Evolutionary conservation across 2,888 invertebrate genomes (phyloP), one percentile per base, ranked within the genome.

Genomic region (Pardosa pseudoannulata): DNA sequence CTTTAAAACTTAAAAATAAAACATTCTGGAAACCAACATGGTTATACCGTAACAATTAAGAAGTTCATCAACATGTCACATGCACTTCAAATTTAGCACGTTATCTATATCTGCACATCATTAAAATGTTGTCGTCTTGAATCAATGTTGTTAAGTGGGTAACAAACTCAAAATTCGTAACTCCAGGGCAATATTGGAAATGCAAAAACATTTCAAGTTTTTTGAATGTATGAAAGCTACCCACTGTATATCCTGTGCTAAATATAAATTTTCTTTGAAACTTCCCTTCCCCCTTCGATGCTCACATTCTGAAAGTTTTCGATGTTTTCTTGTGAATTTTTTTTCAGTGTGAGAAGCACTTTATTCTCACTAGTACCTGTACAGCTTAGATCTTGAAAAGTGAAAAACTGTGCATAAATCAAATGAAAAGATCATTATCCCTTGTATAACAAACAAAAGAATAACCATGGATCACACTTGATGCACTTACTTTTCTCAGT

Each of bases 401-500:
- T 13, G 76, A 36, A 36, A 36, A 16, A n/a, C 23, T 19, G 56
- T 56, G 56, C 56, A 56, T 56, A 56, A 56, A 56, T 56, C 56
- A 56, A 56, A 56, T 46, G 46, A 46, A 46, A 65, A 19, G 13
- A n/a, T 67, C 67, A 19, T 19, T 67, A 41, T 72, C 36, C 64
- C 39, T 70, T 79, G 79, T 65, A 39, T 23, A 74, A 74, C 29
- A 74, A 56, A 32, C 28, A 36, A 27, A 32, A 19, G 32, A 29
- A 9, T 28, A 65, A 67, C 65, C 31, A 32, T 32, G 50, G 19
- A 41, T 62, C 68, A 70, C 81, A 82, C 75, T 75, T 75, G 75
- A 56, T 75, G 81, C 81, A 82, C 81, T 75, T 70, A 75, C 70
- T 82, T 74, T 56, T 74, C 81, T 82, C 31, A 70, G 75, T 75